These are phyloP conservation scores for Himalopsyche anomala DNA, from an alignment of 2,888 invertebrate species.

Conservation along the genomic window DNA sequence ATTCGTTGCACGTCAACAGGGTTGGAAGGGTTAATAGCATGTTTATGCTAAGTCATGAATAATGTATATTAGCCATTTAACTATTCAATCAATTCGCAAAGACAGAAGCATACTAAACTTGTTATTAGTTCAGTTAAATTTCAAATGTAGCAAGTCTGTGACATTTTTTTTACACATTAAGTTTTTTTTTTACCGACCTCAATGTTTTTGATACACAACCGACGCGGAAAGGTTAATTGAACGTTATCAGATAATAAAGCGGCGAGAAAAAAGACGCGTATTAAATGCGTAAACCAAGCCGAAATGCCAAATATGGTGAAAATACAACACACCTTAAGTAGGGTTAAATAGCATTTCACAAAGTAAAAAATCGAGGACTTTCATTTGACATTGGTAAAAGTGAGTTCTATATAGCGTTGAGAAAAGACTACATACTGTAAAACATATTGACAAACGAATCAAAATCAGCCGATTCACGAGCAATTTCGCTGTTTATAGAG, in stretches of 20 bases:
- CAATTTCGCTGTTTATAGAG: background rate
- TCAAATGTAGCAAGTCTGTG: no score
- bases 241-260: background rate
- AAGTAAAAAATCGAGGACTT: background rate
- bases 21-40: no score
- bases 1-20: no score
- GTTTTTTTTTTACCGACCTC: no score
- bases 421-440: background rate
- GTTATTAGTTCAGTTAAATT: no score
- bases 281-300: background rate
- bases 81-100: no score
- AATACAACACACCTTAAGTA: background rate
- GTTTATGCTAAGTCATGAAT: no score
- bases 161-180: no score
- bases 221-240: background rate
- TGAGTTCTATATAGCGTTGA: no score
- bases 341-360: background rate
- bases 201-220: no score
- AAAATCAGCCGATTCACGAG: constrained; percentile 15
- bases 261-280: background rate
- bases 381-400: background rate
- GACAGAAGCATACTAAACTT: no score
- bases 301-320: background rate
- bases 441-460: constrained; percentile 2
- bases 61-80: no score